phyloP scores from a whole-genome alignment of 2,888 invertebrate species.

The Agrochola lota region DNA sequence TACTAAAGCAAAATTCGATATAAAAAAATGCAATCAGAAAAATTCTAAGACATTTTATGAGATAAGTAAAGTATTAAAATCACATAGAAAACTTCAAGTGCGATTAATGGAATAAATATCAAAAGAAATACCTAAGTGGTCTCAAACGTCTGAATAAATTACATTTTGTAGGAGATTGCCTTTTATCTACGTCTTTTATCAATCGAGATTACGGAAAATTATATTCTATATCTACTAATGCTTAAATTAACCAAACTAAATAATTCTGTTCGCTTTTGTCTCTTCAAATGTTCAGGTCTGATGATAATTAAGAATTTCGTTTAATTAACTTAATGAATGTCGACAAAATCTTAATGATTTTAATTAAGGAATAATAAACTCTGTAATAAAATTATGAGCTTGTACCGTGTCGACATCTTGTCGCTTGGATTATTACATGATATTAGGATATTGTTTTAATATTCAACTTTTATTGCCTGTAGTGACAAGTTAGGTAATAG shows the following conservation, averaged over 20 bases:
- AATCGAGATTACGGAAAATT: conserved; percentile 34
- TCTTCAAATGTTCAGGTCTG: conserved; percentile 33
- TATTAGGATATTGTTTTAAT: conserved; percentile 17
- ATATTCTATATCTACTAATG: conserved; percentile 1
- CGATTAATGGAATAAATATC: conserved; percentile 44
- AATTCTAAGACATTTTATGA: background rate
- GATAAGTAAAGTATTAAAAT: conserved; percentile 5
- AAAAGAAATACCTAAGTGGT: conserved; percentile 41
- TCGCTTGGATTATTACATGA: conserved; percentile 30
- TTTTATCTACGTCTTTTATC: conserved; percentile 39
- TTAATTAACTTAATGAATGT: conserved; percentile 60
- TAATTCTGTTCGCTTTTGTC: conserved; percentile 48
- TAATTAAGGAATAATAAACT: conserved; percentile 59
- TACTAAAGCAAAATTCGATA: background rate
- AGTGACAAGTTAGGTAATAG: too few relatives aligned
- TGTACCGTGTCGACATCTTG: conserved; percentile 43
- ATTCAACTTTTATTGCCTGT: background rate
- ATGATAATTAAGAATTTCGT: conserved; percentile 59
- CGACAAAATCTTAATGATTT: conserved; percentile 51
- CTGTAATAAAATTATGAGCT: conserved; percentile 44
- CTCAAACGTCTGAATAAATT: conserved; percentile 52
- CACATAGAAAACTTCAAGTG: conserved; percentile 8
- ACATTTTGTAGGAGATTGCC: conserved; percentile 50
- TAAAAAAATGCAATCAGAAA: conserved; percentile 4
- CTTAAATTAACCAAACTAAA: conserved; percentile 40